Base-by-base conservation (phyloP, 2,797 vertebrate species). In the Spinus pinus region DNA sequence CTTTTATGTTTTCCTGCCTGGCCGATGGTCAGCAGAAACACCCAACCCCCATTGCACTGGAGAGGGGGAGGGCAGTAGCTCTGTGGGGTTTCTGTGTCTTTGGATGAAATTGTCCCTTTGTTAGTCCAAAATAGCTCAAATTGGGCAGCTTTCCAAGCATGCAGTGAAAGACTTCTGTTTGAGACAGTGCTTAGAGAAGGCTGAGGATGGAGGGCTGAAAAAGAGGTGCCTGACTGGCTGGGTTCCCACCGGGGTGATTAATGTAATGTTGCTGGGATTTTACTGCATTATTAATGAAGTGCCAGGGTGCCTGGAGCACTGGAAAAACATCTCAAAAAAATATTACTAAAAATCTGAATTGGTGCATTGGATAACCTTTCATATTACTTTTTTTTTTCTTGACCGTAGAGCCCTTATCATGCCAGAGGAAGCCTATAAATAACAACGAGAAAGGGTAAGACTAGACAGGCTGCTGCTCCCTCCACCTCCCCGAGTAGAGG, bases 201-300 rank as follows among this genome's bases (percentile, higher is more conserved):
- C 94, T 95, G 67, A 93, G 92, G 94, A 86, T 62, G 73, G 75
- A 88, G 77, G 51, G 53, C 89, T 95, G 91, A 91, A 91, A 96
- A 89, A 96, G 94, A 96, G 94, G 89, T 96, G 96, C 86, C 94
- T 96, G 94, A 69, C 89, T 96, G 95, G 94, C 96, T 94, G 77
- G 37, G 44, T 66, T 96, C 95, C 96, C 85, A 67, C 80, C 0
- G 10, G 85, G 69, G 87, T 95, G 92, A 96, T 95, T 94, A 92
- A 97, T 94, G 95, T 94, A 83, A 96, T 86, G 89, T 91, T 95
- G 65, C 94, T 83, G 84, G 89, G 89, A 91, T 96, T 96, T 96
- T 96, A 96, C 95, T 89, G 92, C 93, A 92, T 92, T 96, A 96
- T 96, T 97, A 95, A 97, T 93, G 95, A 95, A 87, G 91, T 96